Percentiles rank a stretch among this genome's conserved stretches.
phyloP scores from a whole-genome alignment of 2,888 invertebrate genomes.

The Rhimphoctona megacephalus region DNA sequence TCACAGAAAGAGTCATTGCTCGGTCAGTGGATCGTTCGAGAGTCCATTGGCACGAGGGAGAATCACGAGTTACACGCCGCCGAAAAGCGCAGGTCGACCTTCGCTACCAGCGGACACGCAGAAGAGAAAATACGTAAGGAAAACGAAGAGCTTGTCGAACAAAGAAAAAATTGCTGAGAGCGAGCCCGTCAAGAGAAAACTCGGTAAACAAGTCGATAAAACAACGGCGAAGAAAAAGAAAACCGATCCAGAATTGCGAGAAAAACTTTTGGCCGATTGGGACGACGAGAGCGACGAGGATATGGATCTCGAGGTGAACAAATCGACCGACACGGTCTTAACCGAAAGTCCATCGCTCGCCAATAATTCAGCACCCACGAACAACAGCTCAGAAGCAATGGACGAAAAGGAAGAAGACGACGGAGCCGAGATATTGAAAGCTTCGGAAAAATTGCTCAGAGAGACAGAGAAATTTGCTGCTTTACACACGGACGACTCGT shows the following conservation, averaged over 20 bases:
- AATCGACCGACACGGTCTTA: conserved; percentile 71
- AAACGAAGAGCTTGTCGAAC: conserved; percentile 80
- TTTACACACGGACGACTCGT: conserved; percentile 69
- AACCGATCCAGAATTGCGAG: conserved; percentile 88
- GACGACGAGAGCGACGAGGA: conserved; percentile 88
- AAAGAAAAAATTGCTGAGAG: conserved; percentile 80
- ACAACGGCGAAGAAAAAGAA: conserved; percentile 85
- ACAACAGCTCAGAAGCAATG: conserved; percentile 37
- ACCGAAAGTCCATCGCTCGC: conserved; percentile 46
- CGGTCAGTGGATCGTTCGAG: conserved; percentile 80
- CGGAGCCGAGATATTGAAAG: conserved; percentile 76
- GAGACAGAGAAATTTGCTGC: conserved; percentile 79
- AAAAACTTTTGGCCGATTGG: conserved; percentile 92
- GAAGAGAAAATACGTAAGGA: conserved; percentile 84
- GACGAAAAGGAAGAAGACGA: conserved; percentile 65
- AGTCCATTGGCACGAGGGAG: conserved; percentile 74
- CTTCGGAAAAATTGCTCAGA: conserved; percentile 79
- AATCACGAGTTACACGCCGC: conserved; percentile 66
- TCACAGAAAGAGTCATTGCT: conserved; percentile 90
- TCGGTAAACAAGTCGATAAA: conserved; percentile 79
- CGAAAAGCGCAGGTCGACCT: conserved; percentile 65
- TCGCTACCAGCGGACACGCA: conserved; percentile 70
- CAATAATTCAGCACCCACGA: conserved; percentile 18
- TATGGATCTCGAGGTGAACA: conserved; percentile 76
- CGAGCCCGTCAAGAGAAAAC: conserved; percentile 81